These are phyloP conservation scores for Cinara cedri DNA, from an alignment of 2,888 invertebrate species.

Conservation along the genomic window DNA sequence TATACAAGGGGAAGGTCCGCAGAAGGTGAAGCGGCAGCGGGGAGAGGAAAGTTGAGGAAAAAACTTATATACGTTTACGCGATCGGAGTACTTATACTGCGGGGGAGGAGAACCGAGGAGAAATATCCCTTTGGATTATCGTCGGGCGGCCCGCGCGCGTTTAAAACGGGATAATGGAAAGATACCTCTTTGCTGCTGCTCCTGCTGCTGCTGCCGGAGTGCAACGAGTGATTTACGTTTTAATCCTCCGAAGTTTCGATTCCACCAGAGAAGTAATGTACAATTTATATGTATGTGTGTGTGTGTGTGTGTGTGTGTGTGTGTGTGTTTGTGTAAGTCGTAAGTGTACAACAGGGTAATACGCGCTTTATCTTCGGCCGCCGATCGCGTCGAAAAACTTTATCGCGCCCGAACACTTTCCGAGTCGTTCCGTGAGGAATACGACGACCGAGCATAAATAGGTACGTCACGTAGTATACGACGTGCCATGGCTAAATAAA, in stretches of 20 bases:
- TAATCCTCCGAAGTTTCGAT: conserved; percentile 55
- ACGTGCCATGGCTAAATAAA: neutral
- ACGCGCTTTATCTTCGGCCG: conserved; percentile 36
- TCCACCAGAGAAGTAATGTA: conserved; percentile 13
- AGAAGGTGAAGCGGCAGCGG: neutral
- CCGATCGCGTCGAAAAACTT: conserved; percentile 51
- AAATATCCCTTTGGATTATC: conserved; percentile 48
- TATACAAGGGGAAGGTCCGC: neutral
- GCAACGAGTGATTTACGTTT: conserved; percentile 57
- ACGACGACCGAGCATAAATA: neutral
- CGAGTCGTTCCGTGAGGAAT: conserved; percentile 10
- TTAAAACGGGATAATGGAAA: conserved; percentile 52
- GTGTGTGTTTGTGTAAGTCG: neutral
- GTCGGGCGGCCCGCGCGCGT: conserved; percentile 21
- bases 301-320: neutral
- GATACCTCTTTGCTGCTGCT: conserved; percentile 25
- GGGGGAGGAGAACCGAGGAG: neutral
- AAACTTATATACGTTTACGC: conserved; percentile 22
- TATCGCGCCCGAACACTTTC: conserved; percentile 34
- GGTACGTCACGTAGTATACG: neutral
- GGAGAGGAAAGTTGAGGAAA: neutral
- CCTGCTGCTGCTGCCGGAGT: neutral
- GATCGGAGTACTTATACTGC: conserved; percentile 1
- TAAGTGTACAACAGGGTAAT: neutral
- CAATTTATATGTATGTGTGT: neutral